Evolutionary conservation across 2,113 vertebrate genomes (phyloP).

Genomic region (Chauna torquata): DNA sequence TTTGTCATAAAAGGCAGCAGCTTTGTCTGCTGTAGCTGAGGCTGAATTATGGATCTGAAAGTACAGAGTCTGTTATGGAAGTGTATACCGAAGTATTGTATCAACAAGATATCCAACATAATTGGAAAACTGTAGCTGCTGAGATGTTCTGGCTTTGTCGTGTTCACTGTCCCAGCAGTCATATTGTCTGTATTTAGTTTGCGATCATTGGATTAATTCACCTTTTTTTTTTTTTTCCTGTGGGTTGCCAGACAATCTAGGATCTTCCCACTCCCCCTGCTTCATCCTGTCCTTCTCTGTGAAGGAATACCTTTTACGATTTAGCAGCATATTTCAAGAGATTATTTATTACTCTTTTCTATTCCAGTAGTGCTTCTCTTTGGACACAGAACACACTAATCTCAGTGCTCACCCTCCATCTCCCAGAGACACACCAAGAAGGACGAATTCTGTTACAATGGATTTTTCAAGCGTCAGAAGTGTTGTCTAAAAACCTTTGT

Average conservation of each 20-base stretch:
- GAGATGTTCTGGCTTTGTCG: not conserved
- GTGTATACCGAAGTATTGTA: not conserved
- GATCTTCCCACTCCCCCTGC: not conserved
- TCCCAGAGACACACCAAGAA: not conserved
- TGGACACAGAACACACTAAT: not conserved
- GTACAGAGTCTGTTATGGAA: not conserved
- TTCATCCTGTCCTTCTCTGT: not conserved
- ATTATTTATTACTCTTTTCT: not conserved
- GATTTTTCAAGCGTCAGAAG: not conserved
- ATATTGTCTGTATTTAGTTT: constrained; percentile 9
- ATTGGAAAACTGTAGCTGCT: not conserved
- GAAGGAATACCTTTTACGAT: not conserved
- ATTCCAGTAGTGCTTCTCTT: not conserved
- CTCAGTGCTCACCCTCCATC: not conserved
- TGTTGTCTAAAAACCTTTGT: not conserved
- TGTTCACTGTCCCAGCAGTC: not conserved
- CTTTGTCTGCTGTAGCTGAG: not conserved
- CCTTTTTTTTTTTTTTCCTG: not conserved
- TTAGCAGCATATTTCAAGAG: not conserved
- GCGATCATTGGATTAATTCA: not conserved
- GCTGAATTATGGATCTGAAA: not conserved
- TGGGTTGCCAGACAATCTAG: not conserved
- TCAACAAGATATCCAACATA: not conserved
- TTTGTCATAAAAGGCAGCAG: not conserved
- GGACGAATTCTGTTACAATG: not conserved